Base-by-base conservation (phyloP, 2,113 vertebrate genomes). In the Solea solea region DNA sequence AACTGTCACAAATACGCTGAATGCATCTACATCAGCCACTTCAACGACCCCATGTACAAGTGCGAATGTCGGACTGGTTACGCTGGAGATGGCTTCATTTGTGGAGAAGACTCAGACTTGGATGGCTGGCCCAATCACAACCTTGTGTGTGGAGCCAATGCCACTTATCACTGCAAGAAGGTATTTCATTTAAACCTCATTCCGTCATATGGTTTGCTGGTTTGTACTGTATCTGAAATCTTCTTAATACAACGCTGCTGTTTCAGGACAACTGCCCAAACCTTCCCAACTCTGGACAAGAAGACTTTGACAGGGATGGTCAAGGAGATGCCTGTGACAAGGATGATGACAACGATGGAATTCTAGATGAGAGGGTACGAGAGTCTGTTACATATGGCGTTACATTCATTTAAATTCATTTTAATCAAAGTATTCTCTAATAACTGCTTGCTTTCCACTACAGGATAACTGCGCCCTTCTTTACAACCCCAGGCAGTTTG, bases 51-150 rank as follows among this genome's bases (percentile, higher is more conserved):
- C 3, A 95, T 98, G 95, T 98, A 95, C 92, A 99, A 98, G 82
- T 99, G 98, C 27, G 96, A 98, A 78, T 99, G 98, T 74, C 94
- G 92, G 68, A 99, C 94, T 0, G 98, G 98, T 48, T 99, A 99
- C 4, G 98, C 98, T 1, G 98, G 97, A 0, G 97, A 99, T 10
- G 98, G 98, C 42, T 94, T 91, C 81, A 94, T 99, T 80, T 99
- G 98, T 8, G 97, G 97, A 9, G 98, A 99, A 81, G 98, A 99
- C 90, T 97, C 97, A 0, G 98, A 99, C 88, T 92, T 99, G 90
- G 98, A 99, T 34, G 98, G 98, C 34, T 99, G 98, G 98, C 98
- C 98, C 74, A 99, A 99, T 87, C 93, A 94, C 46, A 96, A 96
- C 84, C 93, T 99, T 62, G 94, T 96, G 80, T 99, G 98, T 64